Evolutionary conservation across 2,888 invertebrate species (phyloP).

Genomic region (Scaptomyza tumidula): DNA sequence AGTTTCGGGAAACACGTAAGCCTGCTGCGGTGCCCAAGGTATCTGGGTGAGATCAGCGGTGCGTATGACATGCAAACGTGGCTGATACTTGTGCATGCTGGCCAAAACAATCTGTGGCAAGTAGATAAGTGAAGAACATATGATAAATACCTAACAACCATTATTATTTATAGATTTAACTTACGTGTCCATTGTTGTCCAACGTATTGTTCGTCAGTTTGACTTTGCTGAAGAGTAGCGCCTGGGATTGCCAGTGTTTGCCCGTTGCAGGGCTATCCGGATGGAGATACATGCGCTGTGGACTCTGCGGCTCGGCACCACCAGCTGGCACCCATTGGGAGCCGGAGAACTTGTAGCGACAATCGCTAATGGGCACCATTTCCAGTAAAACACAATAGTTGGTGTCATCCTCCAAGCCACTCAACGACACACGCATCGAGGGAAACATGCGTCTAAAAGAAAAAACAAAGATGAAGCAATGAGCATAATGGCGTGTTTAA

Average conservation of each 20-base stretch:
- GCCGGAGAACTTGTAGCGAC: constrained; percentile 92
- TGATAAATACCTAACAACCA: constrained; percentile 19
- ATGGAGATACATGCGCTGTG: constrained; percentile 91
- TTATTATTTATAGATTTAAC: constrained; percentile 76
- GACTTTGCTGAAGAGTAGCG: constrained; percentile 91
- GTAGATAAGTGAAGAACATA: constrained; percentile 60
- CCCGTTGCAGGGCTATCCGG: constrained; percentile 94
- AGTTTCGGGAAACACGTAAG: constrained; percentile 90
- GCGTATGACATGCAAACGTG: constrained; percentile 92
- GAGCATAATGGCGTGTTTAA: constrained; percentile 29
- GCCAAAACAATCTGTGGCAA: constrained; percentile 91
- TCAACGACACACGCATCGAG: constrained; percentile 89
- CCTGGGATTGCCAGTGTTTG: constrained; percentile 93
- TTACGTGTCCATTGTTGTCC: constrained; percentile 91
- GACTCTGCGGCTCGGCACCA: constrained; percentile 92
- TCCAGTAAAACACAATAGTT: constrained; percentile 93
- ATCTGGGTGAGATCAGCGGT: constrained; percentile 89
- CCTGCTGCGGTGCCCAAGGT: constrained; percentile 89
- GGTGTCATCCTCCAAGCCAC: constrained; percentile 91
- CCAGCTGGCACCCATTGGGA: constrained; percentile 94
- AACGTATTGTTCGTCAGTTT: constrained; percentile 94
- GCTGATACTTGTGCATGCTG: constrained; percentile 98
- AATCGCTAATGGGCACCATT: constrained; percentile 89
- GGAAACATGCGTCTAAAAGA: constrained; percentile 96
- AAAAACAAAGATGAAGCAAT: constrained; percentile 70